phyloP scores from a whole-genome alignment of 2,888 invertebrate genomes.

The Nysson spinosus region DNA sequence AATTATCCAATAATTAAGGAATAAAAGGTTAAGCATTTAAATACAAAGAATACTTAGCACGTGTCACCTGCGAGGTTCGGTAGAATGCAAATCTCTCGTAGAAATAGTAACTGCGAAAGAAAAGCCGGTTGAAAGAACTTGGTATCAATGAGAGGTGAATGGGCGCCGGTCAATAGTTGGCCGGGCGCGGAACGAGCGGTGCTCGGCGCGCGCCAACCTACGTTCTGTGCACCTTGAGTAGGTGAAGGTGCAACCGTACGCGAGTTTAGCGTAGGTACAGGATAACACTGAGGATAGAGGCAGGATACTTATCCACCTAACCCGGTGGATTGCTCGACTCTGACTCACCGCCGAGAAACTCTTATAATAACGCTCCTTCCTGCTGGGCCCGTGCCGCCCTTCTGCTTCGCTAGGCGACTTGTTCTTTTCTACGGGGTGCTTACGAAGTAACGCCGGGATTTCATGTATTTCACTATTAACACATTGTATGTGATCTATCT shows the following conservation, averaged over 20 bases:
- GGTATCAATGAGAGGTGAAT: conserved; percentile 66
- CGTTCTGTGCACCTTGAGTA: conserved; percentile 46
- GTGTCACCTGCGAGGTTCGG: conserved; percentile 41
- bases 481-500: too few species aligned
- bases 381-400: conserved; percentile 22
- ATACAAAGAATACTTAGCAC: too few species aligned
- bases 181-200: conserved; percentile 26
- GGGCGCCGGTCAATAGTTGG: conserved; percentile 63
- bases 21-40: too few species aligned
- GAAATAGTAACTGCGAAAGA: conserved; percentile 39
- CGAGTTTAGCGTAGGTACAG: conserved; percentile 33
- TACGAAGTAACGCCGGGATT: background rate
- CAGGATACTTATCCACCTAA: conserved; percentile 10
- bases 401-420: conserved; percentile 4
- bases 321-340: conserved; percentile 31
- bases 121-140: conserved; percentile 34
- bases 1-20: too few species aligned
- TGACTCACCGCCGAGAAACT: conserved; percentile 53
- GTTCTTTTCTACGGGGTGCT: conserved; percentile 9
- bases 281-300: conserved; percentile 2
- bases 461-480: too few species aligned
- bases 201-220: conserved; percentile 46
- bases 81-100: conserved; percentile 48
- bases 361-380: conserved; percentile 30
- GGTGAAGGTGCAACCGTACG: conserved; percentile 43